Percentiles rank a stretch among this genome's conserved stretches.
Conservation (phyloP, 1,140 invertebrate species). For the Conus ventricosus region DNA sequence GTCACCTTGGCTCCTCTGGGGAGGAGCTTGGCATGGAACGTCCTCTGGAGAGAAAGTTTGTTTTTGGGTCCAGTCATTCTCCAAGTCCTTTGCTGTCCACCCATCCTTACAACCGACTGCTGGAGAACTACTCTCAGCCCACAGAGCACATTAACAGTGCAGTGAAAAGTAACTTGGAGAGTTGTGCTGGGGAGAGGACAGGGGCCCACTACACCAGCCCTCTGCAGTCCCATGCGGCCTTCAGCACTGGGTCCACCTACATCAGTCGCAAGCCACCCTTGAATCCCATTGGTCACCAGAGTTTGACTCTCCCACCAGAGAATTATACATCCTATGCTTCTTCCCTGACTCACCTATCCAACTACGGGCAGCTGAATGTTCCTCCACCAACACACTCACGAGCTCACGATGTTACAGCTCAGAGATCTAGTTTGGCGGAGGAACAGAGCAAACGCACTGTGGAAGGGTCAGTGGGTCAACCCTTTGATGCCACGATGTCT, state of each 20-base stretch:
- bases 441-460: neutral
- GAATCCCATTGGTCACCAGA: neutral
- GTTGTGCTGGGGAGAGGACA: neutral
- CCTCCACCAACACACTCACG: neutral
- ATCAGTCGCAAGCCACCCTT: neutral
- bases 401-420: neutral
- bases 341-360: neutral
- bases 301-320: neutral
- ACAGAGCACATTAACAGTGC: neutral
- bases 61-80: neutral
- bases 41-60: neutral
- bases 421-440: neutral
- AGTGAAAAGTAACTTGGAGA: neutral
- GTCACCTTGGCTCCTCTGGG: neutral
- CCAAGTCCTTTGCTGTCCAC: neutral
- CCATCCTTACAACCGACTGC: neutral
- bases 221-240: neutral
- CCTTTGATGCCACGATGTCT: neutral
- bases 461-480: neutral
- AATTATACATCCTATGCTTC: neutral
- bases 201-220: neutral
- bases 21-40: neutral
- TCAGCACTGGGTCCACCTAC: neutral
- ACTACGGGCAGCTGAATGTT: neutral
- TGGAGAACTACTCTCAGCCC: neutral